phyloP scores from a whole-genome alignment of 2,113 vertebrate genomes.

The Ifrita kowaldi region DNA sequence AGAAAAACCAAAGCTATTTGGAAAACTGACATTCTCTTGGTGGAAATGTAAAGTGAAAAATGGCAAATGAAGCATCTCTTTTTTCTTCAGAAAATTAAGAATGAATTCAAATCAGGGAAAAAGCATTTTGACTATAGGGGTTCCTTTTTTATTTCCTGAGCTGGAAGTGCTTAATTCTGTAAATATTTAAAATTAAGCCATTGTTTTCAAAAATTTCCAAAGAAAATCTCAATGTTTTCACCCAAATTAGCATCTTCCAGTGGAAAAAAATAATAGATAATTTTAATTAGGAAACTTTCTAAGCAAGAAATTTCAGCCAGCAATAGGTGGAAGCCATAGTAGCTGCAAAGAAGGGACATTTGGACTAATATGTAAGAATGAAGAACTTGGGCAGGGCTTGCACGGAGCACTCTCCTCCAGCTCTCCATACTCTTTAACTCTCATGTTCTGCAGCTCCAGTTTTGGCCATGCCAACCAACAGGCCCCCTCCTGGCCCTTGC shows the following conservation, averaged over 20 bases:
- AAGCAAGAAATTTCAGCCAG: not conserved
- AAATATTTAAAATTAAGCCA: not conserved
- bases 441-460: not conserved
- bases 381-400: not conserved
- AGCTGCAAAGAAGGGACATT: not conserved
- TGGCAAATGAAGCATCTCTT: not conserved
- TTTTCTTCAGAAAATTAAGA: not conserved
- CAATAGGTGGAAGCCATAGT: not conserved
- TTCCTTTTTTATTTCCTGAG: not conserved
- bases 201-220: not conserved
- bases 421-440: not conserved
- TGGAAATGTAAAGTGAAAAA: conserved; percentile 19
- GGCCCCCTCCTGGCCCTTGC: not conserved
- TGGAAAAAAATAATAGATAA: not conserved
- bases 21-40: not conserved
- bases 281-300: not conserved
- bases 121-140: not conserved
- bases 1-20: conserved; percentile 6
- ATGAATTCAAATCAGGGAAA: not conserved
- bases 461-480: not conserved
- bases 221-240: not conserved
- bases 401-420: not conserved
- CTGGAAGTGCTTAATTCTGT: not conserved
- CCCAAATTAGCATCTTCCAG: not conserved
- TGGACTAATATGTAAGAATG: not conserved